phyloP scores from a whole-genome alignment of 2,797 vertebrate genomes.

The Urophycis tenuis region DNA sequence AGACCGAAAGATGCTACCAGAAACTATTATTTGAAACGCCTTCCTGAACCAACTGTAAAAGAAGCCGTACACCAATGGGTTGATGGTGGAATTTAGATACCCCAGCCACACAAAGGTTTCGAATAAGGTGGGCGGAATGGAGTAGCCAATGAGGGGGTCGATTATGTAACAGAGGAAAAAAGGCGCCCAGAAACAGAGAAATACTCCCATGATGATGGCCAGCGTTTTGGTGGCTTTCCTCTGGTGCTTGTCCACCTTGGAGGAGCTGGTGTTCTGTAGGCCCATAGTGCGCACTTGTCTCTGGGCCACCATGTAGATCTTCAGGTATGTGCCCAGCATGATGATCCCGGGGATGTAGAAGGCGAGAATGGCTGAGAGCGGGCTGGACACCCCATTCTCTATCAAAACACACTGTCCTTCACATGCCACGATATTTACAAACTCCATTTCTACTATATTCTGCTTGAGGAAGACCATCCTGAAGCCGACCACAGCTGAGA shows the following conservation, averaged over 20 bases:
- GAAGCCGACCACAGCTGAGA: constrained; percentile 33
- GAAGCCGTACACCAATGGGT: constrained; percentile 56
- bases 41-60: constrained; percentile 60
- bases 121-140: constrained; percentile 33
- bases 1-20: constrained; percentile 10
- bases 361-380: neutral
- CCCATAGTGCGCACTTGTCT: constrained; percentile 19
- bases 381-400: constrained; percentile 25
- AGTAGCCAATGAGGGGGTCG: constrained; percentile 44
- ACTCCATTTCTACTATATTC: constrained; percentile 26
- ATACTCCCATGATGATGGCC: constrained; percentile 39
- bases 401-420: constrained; percentile 35
- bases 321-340: constrained; percentile 36
- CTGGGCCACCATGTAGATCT: constrained; percentile 34
- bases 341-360: constrained; percentile 42
- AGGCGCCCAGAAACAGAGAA: constrained; percentile 48
- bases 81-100: constrained; percentile 54
- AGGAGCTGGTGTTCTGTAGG: constrained; percentile 15
- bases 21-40: constrained; percentile 45
- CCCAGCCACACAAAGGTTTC: constrained; percentile 48
- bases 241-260: constrained; percentile 12
- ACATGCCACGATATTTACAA: constrained; percentile 25
- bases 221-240: constrained; percentile 44
- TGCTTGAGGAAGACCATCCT: constrained; percentile 33
- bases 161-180: constrained; percentile 49